Evolutionary conservation across 2,797 vertebrate genomes (phyloP).

Genomic region (Thamnophis elegans): DNA sequence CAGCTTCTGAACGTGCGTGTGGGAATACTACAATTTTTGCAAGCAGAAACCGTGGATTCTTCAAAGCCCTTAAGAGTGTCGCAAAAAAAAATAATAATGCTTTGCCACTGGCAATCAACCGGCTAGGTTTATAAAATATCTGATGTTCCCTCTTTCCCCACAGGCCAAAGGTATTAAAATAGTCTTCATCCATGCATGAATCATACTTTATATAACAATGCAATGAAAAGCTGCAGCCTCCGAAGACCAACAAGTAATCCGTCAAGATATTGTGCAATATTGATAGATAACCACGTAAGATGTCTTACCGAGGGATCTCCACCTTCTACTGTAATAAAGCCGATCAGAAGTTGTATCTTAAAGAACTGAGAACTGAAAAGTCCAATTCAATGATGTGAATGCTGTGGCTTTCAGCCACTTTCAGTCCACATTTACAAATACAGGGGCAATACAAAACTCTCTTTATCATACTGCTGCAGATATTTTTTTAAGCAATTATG

Average conservation of each 20-base stretch:
- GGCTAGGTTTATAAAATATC: background rate
- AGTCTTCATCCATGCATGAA: slow-evolving; percentile 13
- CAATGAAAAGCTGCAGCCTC: background rate
- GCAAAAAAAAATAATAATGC: background rate
- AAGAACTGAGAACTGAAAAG: background rate
- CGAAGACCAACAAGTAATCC: background rate
- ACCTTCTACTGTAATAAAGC: too few relatives aligned
- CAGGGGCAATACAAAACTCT: background rate
- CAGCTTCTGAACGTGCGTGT: background rate
- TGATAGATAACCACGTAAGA: background rate
- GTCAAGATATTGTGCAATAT: background rate
- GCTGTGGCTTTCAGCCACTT: background rate
- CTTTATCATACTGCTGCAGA: background rate
- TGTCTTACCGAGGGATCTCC: background rate
- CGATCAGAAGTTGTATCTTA: background rate
- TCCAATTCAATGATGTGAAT: background rate
- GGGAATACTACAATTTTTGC: background rate
- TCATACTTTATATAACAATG: slow-evolving; percentile 14
- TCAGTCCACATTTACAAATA: background rate
- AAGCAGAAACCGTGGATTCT: background rate
- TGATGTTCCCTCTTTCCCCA: background rate
- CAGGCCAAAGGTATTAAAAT: slow-evolving; percentile 5
- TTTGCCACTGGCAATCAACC: background rate
- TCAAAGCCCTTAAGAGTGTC: background rate
- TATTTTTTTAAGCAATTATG: background rate